Base-by-base conservation (phyloP, 2,888 invertebrate genomes). In the Microchrysa polita region DNA sequence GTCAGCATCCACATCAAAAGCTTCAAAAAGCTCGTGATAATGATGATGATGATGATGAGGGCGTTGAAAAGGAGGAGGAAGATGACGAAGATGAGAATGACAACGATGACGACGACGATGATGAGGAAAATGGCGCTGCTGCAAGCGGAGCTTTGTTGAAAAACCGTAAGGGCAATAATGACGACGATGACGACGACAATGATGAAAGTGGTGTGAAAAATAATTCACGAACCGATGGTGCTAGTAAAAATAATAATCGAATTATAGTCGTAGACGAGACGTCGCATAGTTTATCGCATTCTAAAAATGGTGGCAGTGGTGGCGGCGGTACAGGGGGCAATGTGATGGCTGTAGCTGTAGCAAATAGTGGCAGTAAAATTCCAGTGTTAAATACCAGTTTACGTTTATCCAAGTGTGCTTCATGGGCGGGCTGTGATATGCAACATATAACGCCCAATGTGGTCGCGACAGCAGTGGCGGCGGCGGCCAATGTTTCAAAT, bases 401-500 rank as follows among this genome's bases (percentile, higher is more conserved):
- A 78, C 83, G 89, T 57, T 86, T 91, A 69, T 89, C 90, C 76
- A 91, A 92, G 82, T 91, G 91, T 83, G 89, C 91, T 82, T 90
- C 91, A 42, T 90, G 92, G 92, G 89, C 90, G 74, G 88, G 88
- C 80, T 88, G 87, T 44, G 87, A 88, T 77, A 73, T 79, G 77
- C 74, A 80, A 74, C 75, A 34, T 34, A 5, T 34, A 34, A 34
- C 76, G 16, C 23, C 74, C 23, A 40, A 83, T 82, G 23, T 81
- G 81, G 71, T 82, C 82, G 10, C 12, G 12, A 81, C 82, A 53
- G 82, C 82, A 12, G 81, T 83, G 75, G 82, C 80, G n/a, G 4
- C 2, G 27, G 4, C 2, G 27, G 7, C 27, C 71, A 82, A 81
- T 75, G 80, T 80, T 52, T 79, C 78, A 73, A 80, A 80, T 77